Percentiles rank a stretch among this genome's conserved stretches.
Conservation (phyloP, 2,888 invertebrate species). For the Brachypterus glaber region DNA sequence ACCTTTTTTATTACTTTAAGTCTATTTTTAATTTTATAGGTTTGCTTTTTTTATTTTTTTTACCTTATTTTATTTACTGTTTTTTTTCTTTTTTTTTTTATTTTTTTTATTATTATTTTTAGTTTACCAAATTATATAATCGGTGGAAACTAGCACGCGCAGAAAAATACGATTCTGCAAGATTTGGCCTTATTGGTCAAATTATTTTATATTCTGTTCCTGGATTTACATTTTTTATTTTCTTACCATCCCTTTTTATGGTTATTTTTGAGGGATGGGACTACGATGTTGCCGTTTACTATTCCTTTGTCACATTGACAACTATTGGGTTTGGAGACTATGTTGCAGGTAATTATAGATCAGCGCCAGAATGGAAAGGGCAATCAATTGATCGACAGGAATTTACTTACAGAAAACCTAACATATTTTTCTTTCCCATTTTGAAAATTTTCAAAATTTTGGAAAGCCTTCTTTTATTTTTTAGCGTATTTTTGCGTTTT, state of each 20-base stretch:
- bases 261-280: conserved; percentile 79
- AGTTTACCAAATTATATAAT: conserved; percentile 71
- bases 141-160: conserved; percentile 66
- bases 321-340: conserved; percentile 91
- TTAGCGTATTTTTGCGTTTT: no score
- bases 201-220: conserved; percentile 80
- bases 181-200: conserved; percentile 66
- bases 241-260: conserved; percentile 77
- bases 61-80: no score
- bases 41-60: no score
- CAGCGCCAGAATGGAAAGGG: no score
- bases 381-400: no score
- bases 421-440: no score
- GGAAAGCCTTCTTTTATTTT: no score
- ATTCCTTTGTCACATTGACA: conserved; percentile 76
- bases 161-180: conserved; percentile 56
- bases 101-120: conserved; percentile 29
- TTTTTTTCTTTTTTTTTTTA: conserved; percentile 5
- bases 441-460: no score
- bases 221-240: conserved; percentile 77
- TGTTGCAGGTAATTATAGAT: conserved; percentile 67
- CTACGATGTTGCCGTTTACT: conserved; percentile 76
- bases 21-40: no score
- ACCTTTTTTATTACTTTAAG: no score
- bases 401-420: no score